phyloP scores from a whole-genome alignment of 2,797 vertebrate genomes.

The Scleropages formosus region DNA sequence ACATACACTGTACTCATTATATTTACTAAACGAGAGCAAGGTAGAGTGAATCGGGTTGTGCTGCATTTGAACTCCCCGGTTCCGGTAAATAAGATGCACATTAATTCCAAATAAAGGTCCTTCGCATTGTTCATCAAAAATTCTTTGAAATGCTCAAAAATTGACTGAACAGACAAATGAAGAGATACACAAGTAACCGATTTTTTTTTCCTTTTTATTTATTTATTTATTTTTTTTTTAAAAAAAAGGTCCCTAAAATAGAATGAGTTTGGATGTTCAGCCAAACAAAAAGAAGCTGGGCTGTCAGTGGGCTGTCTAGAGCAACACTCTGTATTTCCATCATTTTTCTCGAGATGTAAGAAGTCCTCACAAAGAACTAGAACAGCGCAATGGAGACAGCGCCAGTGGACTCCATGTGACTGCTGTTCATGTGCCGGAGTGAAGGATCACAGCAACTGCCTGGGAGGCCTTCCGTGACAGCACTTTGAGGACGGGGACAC shows the following conservation, averaged over 20 bases:
- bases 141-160: too few relatives aligned
- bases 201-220: too few relatives aligned
- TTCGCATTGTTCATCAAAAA: too few relatives aligned
- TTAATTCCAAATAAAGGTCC: background rate
- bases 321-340: conserved; percentile 10
- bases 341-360: background rate
- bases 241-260: background rate
- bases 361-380: background rate
- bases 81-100: background rate
- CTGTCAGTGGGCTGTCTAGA: conserved; percentile 18
- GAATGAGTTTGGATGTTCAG: conserved; percentile 8
- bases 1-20: background rate
- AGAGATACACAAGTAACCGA: background rate
- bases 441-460: background rate
- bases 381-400: background rate
- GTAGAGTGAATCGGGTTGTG: background rate
- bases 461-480: background rate
- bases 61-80: background rate
- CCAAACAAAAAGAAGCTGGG: conserved; percentile 25
- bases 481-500: background rate
- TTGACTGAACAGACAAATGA: background rate
- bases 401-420: background rate
- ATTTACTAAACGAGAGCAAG: too few relatives aligned
- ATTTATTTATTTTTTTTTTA: too few relatives aligned
- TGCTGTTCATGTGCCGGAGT: background rate